Evolutionary conservation across 2,113 vertebrate genomes (phyloP), one percentile per base, ranked within the genome.

Genomic region (Agelaius phoeniceus): DNA sequence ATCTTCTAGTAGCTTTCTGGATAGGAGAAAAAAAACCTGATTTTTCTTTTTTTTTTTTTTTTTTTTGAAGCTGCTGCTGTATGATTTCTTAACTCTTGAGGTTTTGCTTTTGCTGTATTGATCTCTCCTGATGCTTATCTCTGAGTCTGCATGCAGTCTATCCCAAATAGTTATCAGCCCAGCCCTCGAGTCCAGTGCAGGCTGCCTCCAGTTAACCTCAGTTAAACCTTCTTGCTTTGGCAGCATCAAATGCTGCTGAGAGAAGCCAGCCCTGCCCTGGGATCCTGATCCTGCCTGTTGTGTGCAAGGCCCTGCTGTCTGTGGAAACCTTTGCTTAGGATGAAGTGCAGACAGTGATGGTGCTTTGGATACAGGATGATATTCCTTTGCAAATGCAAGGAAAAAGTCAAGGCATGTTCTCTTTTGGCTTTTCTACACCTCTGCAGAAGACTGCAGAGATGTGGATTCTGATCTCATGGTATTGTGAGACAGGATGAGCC

Each of bases 21-120:
- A 66, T 57, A 81, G 54, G 5, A 13, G 33, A 73, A 75, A 75
- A 69, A 10, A 62, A 27, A 48, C 89, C 89, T 76, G 52, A 86
- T 94, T 87, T 58, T 65, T 13, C 11, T 5, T 39, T 43, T 94
- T 74, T 76, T 84, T 96, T 93, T 85, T 84, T 81, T 84, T 81
- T 87, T 95, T 92, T 85, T 84, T 78, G 37, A 76, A 89, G 16
- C 67, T 77, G 51, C 62, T 95, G 54, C 90, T 94, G 31, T 95
- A 96, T 91, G 62, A 91, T 97, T 97, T 88, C 68, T 94, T 93
- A 95, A 92, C 66, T 87, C 26, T 77, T 90, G 63, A 21, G 12
- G 86, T 86, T 97, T 97, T 87, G 37, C 96, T 96, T 92, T 91
- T 93, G 63, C 79, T 94, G 68, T 95, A 94, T 97, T 94, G 96